phyloP scores from a whole-genome alignment of 2,113 vertebrate species.

The Labrus mixtus region DNA sequence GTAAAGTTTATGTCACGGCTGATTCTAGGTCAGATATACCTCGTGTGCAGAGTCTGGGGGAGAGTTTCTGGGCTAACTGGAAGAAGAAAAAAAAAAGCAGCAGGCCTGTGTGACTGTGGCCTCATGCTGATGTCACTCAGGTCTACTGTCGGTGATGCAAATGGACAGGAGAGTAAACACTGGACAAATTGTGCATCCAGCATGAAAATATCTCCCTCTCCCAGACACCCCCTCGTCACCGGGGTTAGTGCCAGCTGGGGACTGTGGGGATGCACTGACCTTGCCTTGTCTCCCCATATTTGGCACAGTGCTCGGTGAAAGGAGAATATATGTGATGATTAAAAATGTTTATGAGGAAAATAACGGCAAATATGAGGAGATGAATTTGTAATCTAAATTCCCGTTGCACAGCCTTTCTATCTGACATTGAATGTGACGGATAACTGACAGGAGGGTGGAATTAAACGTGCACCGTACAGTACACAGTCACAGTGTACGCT shows the following conservation, averaged over 20 bases:
- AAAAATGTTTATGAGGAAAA: constrained; percentile 33
- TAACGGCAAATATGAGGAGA: constrained; percentile 11
- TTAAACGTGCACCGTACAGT: constrained; percentile 11
- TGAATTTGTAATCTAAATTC: too few relatives aligned
- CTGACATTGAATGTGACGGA: constrained; percentile 14
- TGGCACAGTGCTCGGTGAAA: constrained; percentile 33
- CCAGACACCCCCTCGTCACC: constrained; percentile 65
- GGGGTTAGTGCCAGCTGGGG: constrained; percentile 75
- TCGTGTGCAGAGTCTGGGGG: constrained; percentile 4
- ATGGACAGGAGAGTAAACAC: constrained; percentile 80
- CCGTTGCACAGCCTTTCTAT: not conserved
- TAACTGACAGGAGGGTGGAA: constrained; percentile 4
- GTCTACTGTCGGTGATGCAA: constrained; percentile 72
- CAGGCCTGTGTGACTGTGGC: constrained; percentile 36
- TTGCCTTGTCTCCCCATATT: constrained; percentile 54
- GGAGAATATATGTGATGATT: constrained; percentile 25
- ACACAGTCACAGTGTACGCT: constrained; percentile 35
- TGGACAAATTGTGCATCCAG: constrained; percentile 80
- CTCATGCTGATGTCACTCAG: constrained; percentile 72
- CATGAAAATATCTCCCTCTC: constrained; percentile 75
- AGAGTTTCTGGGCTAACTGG: constrained; percentile 8
- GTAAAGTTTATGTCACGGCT: too few relatives aligned
- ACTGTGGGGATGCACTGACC: constrained; percentile 66
- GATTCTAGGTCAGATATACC: too few relatives aligned
- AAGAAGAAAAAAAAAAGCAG: constrained; percentile 25